Conservation (phyloP, 2,888 invertebrate species). For the Lacanobia wlatinum region DNA sequence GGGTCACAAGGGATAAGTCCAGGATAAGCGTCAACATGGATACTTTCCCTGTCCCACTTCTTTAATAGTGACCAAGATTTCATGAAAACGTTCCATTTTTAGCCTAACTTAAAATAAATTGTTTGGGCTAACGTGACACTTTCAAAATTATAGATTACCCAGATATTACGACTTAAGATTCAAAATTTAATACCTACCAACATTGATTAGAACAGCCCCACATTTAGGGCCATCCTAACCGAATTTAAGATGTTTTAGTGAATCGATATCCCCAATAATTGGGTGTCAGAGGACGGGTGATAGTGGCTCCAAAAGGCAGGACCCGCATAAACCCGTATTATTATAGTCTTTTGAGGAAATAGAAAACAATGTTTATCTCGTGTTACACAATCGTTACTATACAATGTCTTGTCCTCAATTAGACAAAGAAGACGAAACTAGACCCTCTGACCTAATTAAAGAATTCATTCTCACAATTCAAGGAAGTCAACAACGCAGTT, state of each 20-base stretch:
- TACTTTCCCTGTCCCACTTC: constrained; percentile 2
- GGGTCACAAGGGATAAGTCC: constrained; percentile 21
- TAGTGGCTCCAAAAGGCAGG: not conserved
- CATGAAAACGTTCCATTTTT: not conserved
- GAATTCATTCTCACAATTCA: constrained; percentile 36
- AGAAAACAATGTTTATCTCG: constrained; percentile 29
- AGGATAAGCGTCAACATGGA: constrained; percentile 22
- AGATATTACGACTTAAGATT: not conserved
- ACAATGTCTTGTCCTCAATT: constrained; percentile 37
- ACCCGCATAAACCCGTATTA: not conserved
- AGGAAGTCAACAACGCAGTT: constrained; percentile 16
- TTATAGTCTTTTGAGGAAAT: constrained; percentile 18
- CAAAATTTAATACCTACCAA: not conserved
- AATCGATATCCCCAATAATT: constrained; percentile 35
- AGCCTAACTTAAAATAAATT: not conserved
- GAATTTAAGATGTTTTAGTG: constrained; percentile 19
- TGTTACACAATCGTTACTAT: constrained; percentile 37
- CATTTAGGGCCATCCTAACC: not conserved
- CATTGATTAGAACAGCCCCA: not conserved
- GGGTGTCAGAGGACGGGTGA: constrained; percentile 9
- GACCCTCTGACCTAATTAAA: constrained; percentile 55
- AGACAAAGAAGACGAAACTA: constrained; percentile 27
- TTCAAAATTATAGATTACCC: not conserved
- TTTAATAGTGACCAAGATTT: constrained; percentile 2
- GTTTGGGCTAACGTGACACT: not conserved